Conservation (phyloP, 2,888 invertebrate species). For the Calameuta filiformis region DNA sequence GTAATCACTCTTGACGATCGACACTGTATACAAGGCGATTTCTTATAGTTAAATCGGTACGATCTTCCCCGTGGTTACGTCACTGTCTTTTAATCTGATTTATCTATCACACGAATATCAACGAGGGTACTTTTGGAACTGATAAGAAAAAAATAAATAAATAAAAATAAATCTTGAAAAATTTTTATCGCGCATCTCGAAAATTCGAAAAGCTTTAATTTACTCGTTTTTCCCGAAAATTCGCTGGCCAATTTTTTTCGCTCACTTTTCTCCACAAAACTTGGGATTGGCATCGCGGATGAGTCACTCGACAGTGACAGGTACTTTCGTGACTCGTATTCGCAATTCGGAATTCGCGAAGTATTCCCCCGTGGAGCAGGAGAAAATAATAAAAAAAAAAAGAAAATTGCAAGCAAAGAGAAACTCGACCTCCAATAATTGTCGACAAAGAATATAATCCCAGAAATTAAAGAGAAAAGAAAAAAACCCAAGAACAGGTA, state of each 20-base stretch:
- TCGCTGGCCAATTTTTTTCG: too few relatives aligned
- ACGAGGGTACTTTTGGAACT: background rate
- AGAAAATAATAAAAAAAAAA: background rate
- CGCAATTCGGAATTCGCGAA: background rate
- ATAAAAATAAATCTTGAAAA: background rate
- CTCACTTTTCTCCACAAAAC: background rate
- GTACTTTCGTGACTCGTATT: constrained; percentile 1
- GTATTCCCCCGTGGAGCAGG: too few relatives aligned
- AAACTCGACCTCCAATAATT: background rate
- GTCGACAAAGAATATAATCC: background rate
- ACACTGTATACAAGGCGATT: background rate
- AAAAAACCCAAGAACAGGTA: background rate
- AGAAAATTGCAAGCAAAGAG: background rate
- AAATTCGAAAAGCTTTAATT: too few relatives aligned
- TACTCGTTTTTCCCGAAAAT: too few relatives aligned
- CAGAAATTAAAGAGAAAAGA: background rate
- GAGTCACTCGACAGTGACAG: background rate
- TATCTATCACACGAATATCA: background rate
- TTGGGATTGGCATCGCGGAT: background rate
- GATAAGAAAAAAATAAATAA: background rate
- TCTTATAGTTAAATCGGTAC: background rate
- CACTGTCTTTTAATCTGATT: background rate
- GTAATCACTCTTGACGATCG: background rate
- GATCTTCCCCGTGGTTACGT: background rate
- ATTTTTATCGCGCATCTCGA: too few relatives aligned